phyloP scores from a whole-genome alignment of 2,113 vertebrate species.

The Cebus imitator region DNA sequence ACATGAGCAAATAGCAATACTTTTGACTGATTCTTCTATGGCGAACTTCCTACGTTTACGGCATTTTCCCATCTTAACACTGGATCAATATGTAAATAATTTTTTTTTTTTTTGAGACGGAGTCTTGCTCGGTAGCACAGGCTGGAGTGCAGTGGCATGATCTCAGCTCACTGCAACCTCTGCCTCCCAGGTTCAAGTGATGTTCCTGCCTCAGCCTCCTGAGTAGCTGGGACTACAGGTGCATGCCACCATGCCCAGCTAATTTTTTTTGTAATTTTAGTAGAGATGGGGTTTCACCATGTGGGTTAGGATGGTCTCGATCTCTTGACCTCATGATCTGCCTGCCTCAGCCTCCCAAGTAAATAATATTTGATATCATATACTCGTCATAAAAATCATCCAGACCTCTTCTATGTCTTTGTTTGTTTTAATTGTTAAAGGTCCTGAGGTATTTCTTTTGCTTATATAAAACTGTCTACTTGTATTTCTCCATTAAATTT shows the following conservation, averaged over 20 bases:
- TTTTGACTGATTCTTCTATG: neutral
- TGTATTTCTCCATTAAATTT: slow-evolving; percentile 16
- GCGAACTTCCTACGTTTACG: neutral
- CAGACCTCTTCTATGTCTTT: neutral
- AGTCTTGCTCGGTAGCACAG: too few species aligned
- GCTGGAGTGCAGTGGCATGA: too few species aligned
- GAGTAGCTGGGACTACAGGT: too few species aligned
- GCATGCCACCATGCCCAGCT: too few species aligned
- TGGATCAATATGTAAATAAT: neutral
- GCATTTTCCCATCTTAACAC: neutral
- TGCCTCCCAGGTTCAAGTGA: too few species aligned
- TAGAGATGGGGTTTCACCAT: too few species aligned
- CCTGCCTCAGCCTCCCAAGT: neutral
- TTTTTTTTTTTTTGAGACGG: too few species aligned
- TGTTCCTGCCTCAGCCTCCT: too few species aligned
- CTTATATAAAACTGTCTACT: neutral
- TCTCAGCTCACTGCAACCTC: too few species aligned
- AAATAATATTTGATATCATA: neutral
- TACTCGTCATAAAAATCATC: neutral
- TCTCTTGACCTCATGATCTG: too few species aligned
- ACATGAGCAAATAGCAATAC: neutral
- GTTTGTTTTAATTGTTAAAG: neutral
- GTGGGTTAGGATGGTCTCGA: too few species aligned
- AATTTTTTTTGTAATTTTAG: too few species aligned
- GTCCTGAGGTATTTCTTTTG: neutral